Conservation (phyloP, 2,797 vertebrate species). For the Amazona finschi region DNA sequence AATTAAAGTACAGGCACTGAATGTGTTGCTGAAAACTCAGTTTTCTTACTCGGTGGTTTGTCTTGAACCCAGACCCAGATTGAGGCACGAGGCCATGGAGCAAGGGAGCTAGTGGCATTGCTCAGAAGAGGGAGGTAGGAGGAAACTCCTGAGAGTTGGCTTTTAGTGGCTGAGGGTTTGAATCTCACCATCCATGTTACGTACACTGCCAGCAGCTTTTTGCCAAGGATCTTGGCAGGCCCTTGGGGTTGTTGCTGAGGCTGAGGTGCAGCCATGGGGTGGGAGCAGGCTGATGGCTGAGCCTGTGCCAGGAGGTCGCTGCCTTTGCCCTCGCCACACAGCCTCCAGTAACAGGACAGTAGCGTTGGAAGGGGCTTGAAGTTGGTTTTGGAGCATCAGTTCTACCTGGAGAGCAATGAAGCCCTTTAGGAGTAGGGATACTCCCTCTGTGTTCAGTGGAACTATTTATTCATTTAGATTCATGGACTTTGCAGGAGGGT, state of each 20-base stretch:
- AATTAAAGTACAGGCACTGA: neutral
- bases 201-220: neutral
- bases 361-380: neutral
- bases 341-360: neutral
- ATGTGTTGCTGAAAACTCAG: neutral
- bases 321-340: neutral
- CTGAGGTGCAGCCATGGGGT: neutral
- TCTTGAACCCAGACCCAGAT: neutral
- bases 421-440: neutral
- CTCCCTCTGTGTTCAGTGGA: neutral
- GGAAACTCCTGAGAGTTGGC: neutral
- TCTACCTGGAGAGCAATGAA: neutral
- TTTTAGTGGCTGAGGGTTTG: neutral
- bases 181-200: neutral
- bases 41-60: neutral
- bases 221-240: neutral
- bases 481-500: neutral
- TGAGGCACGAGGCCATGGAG: neutral
- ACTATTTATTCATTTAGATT: neutral
- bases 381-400: neutral
- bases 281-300: neutral
- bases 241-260: neutral
- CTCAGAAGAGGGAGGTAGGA: neutral
- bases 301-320: fast-evolving
- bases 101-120: neutral